A percentile compares a stretch with the other conserved stretches of the same genome.
phyloP scores from a whole-genome alignment of 1,140 invertebrate genomes.

The Heliconius himera region DNA sequence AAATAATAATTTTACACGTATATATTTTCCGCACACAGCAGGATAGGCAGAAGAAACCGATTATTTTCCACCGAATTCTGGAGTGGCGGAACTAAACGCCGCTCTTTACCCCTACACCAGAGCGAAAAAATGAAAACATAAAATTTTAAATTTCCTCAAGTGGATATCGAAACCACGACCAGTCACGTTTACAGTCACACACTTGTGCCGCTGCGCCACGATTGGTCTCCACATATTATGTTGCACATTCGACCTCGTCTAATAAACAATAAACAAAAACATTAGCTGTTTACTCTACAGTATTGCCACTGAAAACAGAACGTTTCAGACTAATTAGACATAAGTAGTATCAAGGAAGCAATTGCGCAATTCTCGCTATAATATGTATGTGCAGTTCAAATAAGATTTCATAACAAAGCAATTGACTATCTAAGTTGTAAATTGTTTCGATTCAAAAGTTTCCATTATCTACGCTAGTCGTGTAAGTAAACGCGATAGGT shows the following conservation, averaged over 20 bases:
- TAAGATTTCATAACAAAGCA: conserved; percentile 14
- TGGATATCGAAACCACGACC: no score
- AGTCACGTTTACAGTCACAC: no score
- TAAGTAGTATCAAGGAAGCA: conserved; percentile 10
- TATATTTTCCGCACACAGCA: no score
- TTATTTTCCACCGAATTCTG: no score
- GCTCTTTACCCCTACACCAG: no score
- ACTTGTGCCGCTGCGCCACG: no score
- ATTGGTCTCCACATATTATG: neutral
- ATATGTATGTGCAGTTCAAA: neutral
- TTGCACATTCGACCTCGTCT: conserved; percentile 27
- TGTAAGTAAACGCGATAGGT: no score
- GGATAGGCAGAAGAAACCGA: no score
- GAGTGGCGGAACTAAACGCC: no score
- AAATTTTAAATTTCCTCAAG: no score
- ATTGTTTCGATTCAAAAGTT: neutral
- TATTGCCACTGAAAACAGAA: conserved; percentile 25
- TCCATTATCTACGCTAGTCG: neutral
- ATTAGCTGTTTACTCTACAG: conserved; percentile 19
- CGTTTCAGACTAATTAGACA: conserved; percentile 7
- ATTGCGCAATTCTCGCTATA: conserved; percentile 4
- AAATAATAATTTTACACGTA: neutral
- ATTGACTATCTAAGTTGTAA: conserved; percentile 7
- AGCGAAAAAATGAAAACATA: no score
- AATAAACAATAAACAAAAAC: conserved; percentile 40